Percentiles rank a stretch among this genome's conserved stretches.
Conservation (phyloP, 2,888 invertebrate species). For the Myopa tessellatipennis region DNA sequence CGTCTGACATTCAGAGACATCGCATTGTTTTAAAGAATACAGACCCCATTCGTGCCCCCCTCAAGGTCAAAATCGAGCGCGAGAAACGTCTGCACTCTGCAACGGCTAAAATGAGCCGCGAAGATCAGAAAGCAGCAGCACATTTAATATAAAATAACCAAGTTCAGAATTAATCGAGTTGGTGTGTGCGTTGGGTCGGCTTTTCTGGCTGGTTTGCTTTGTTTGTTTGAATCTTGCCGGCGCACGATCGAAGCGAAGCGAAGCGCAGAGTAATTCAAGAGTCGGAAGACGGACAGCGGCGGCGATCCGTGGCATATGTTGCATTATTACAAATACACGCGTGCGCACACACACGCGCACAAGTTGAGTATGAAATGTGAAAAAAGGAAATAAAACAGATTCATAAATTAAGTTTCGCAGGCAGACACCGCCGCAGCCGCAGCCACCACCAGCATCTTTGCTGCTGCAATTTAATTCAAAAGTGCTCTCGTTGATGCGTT, state of each 20-base stretch:
- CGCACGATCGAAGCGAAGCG: background rate
- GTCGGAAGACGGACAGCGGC: background rate
- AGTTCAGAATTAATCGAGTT: conserved; percentile 24
- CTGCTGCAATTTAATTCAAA: conserved; percentile 13
- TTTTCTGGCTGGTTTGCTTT: background rate
- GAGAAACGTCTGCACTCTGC: conserved; percentile 14
- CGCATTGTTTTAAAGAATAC: background rate
- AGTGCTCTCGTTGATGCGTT: conserved; percentile 31
- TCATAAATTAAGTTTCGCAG: background rate
- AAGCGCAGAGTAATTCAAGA: background rate
- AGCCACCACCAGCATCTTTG: background rate
- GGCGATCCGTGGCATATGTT: background rate
- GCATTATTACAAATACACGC: background rate
- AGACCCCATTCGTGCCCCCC: too few relatives aligned
- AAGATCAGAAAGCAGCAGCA: background rate
- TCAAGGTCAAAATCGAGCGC: conserved; percentile 30
- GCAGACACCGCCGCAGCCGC: background rate
- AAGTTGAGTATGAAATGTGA: background rate
- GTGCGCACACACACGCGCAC: conserved; percentile 2
- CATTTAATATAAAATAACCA: background rate
- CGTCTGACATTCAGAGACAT: conserved; percentile 2
- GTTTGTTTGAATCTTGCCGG: background rate
- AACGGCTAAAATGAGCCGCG: background rate
- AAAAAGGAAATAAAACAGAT: background rate
- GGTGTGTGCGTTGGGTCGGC: background rate